Conservation (phyloP, 2,888 invertebrate genomes). For the Lissonota sp. region DNA sequence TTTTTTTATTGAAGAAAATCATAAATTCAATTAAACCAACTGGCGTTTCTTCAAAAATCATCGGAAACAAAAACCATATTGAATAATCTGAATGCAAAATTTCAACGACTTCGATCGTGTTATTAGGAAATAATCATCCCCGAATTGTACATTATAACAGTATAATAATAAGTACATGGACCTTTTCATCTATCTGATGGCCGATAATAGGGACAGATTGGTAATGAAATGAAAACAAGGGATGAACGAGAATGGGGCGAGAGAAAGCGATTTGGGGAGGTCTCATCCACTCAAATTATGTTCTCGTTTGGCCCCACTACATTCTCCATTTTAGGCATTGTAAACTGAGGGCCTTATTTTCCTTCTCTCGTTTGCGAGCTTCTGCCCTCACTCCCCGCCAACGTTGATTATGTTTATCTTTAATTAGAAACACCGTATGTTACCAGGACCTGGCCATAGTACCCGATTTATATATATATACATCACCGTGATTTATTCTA, state of each 20-base stretch:
- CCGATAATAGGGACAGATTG: conserved; percentile 54
- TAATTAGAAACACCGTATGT: conserved; percentile 78
- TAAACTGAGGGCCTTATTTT: not conserved
- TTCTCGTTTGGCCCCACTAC: conserved; percentile 71
- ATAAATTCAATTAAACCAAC: too few relatives aligned
- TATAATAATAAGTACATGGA: conserved; percentile 2
- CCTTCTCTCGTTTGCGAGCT: not conserved
- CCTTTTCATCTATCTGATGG: conserved; percentile 44
- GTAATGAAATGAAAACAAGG: conserved; percentile 81
- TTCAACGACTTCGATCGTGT: conserved; percentile 69
- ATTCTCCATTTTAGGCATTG: conserved; percentile 53
- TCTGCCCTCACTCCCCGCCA: conserved; percentile 47
- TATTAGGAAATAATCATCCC: conserved; percentile 76
- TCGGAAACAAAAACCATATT: too few relatives aligned
- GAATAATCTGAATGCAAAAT: too few relatives aligned
- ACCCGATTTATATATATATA: conserved; percentile 77
- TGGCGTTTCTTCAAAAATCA: too few relatives aligned
- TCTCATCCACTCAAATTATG: conserved; percentile 74
- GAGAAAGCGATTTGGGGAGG: conserved; percentile 26
- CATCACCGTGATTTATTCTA: conserved; percentile 60
- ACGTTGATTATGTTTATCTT: conserved; percentile 82
- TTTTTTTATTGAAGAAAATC: not conserved
- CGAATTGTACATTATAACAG: conserved; percentile 6
- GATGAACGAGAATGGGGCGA: conserved; percentile 35
- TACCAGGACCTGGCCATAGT: conserved; percentile 66